Evolutionary conservation across 2,113 vertebrate species (phyloP), one percentile per base, ranked within the genome.

Genomic region (Limnothrissa miodon): DNA sequence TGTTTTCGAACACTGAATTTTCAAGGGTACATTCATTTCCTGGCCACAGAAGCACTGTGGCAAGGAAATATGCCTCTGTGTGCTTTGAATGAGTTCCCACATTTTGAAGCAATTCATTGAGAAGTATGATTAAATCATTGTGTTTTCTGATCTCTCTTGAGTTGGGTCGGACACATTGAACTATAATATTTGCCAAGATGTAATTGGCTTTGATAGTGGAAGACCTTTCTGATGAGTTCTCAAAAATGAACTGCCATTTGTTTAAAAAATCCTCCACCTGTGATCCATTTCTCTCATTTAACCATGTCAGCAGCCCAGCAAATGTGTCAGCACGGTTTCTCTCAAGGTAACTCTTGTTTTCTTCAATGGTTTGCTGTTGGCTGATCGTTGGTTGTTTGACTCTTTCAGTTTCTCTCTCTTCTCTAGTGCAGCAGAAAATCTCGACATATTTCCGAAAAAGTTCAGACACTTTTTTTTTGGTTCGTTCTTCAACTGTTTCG

Each of bases 171-270:
- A 86, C 78, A 42, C 79, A 85, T 29, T 91, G 86, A 79, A 90
- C 83, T 66, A 90, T 86, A 83, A 91, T 88, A 82, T 91, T 91
- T 83, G 86, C 87, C 81, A 91, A 17, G 80, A 91, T 89, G 62
- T 86, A 89, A 80, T 90, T 90, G 13, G 87, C 48, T 25, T 0
- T 89, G 0, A 89, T 85, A 48, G 78, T 81, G 13, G 53, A 45
- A 80, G 0, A 70, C 83, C 62, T 85, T 1, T 9, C 5, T 9
- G 59, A 1, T 21, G 51, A 56, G 51, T 56, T 56, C 21, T 56
- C 51, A 56, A 56, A 56, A 23, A 56, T 56, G 51, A 56, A 56
- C 51, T 56, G 51, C 51, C 51, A 56, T 56, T 56, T 56, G 4
- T 56, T 23, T 56, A 56, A 56, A 56, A 56, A 5, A 56, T 56